These are phyloP conservation scores for Drosophila limbata DNA, from an alignment of 2,888 invertebrate species.

Conservation along the genomic window DNA sequence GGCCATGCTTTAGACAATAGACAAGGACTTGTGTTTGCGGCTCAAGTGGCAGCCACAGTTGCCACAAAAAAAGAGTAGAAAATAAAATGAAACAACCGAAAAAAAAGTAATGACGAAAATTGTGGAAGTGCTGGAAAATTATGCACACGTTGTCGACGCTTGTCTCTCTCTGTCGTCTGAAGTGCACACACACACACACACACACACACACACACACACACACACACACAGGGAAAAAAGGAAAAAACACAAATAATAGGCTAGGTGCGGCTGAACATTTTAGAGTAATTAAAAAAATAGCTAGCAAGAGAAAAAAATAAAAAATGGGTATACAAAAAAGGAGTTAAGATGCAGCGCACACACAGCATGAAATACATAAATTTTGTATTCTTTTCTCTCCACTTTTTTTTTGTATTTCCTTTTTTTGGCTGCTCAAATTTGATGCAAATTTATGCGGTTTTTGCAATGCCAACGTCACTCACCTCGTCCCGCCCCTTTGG, in stretches of 20 bases:
- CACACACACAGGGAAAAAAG: conserved; percentile 38
- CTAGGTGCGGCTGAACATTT: conserved; percentile 75
- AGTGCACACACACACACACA: conserved; percentile 23
- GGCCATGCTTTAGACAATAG: conserved; percentile 80
- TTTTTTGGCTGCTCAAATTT: conserved; percentile 61
- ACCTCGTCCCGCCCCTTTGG: conserved; percentile 18
- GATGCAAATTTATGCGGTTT: conserved; percentile 76
- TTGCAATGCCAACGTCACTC: conserved; percentile 21
- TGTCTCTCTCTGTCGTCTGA: conserved; percentile 47
- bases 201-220: conserved; percentile 17
- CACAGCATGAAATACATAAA: conserved; percentile 53
- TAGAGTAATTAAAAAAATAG: conserved; percentile 80
- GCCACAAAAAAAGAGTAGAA: conserved; percentile 31
- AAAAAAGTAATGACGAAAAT: conserved; percentile 77
- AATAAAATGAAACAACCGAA: conserved; percentile 38
- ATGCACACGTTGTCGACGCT: conserved; percentile 70
- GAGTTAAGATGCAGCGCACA: conserved; percentile 66
- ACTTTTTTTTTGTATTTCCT: neutral
- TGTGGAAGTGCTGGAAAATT: conserved; percentile 78
- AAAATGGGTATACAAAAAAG: conserved; percentile 30
- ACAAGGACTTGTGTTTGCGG: conserved; percentile 78
- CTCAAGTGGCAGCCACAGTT: conserved; percentile 74
- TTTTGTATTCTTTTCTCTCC: conserved; percentile 50
- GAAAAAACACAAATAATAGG: conserved; percentile 61
- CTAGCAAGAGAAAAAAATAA: conserved; percentile 37